Evolutionary conservation across 2,888 invertebrate genomes (phyloP).

Genomic region (Microctonus brassicae): DNA sequence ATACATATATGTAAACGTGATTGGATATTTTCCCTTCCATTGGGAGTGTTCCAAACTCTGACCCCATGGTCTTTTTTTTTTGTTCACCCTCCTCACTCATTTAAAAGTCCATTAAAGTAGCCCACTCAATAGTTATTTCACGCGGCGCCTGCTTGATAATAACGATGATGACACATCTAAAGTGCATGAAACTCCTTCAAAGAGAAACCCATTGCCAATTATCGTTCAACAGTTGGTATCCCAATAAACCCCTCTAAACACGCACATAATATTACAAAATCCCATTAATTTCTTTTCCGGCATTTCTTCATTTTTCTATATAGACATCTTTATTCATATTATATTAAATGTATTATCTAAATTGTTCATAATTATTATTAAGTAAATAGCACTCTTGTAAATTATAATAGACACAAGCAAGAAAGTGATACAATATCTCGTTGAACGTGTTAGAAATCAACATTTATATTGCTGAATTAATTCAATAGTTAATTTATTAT

Average conservation of each 20-base stretch:
- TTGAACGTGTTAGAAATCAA: too few species aligned
- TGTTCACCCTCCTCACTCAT: conserved; percentile 3
- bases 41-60: conserved; percentile 28
- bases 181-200: not conserved
- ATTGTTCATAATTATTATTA: too few species aligned
- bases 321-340: too few species aligned
- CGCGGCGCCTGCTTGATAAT: conserved; percentile 29
- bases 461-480: too few species aligned
- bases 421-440: too few species aligned
- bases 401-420: not conserved
- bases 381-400: too few species aligned
- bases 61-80: conserved; percentile 27
- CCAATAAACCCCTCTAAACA: not conserved
- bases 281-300: conserved; percentile 3
- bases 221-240: conserved; percentile 31
- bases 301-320: not conserved
- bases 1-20: conserved; percentile 54
- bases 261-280: too few species aligned
- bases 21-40: conserved; percentile 50
- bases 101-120: not conserved
- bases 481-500: too few species aligned
- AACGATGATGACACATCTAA: not conserved
- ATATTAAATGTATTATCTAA: too few species aligned
- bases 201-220: conserved; percentile 11
- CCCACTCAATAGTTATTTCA: conserved; percentile 33